A percentile compares a stretch with the other conserved stretches of the same genome.
These are phyloP conservation scores for Poecilia latipinna DNA, from an alignment of 2,113 vertebrate genomes.

Conservation along the genomic window DNA sequence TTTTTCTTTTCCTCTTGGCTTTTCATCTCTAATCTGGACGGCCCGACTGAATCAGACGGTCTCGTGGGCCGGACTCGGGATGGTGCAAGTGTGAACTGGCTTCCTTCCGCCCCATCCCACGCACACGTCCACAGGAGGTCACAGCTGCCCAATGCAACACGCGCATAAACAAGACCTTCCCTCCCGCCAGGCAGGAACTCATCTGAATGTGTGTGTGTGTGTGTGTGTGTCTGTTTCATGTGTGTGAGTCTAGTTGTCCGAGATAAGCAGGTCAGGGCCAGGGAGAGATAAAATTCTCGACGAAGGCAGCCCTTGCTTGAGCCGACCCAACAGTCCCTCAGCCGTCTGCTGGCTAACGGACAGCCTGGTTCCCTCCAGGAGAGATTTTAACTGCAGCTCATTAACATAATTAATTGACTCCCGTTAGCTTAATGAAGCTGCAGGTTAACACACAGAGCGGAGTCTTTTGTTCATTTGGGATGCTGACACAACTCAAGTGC, in stretches of 20 bases:
- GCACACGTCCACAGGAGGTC: constrained; percentile 45
- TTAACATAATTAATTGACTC: constrained; percentile 64
- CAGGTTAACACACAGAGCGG: constrained; percentile 43
- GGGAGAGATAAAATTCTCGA: constrained; percentile 58
- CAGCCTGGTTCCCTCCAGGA: constrained; percentile 52
- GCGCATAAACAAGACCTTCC: constrained; percentile 24
- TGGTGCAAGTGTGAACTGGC: constrained; percentile 41
- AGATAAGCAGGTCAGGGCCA: constrained; percentile 66
- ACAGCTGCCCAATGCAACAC: constrained; percentile 50
- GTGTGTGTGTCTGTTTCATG: constrained; percentile 1
- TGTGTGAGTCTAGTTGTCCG: constrained; percentile 9
- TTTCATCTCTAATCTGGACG: constrained; percentile 1
- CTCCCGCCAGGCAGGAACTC: constrained; percentile 36
- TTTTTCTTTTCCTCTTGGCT: background rate
- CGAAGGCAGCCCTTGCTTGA: constrained; percentile 24
- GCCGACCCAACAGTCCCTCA: constrained; percentile 16
- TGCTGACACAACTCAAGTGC: background rate
- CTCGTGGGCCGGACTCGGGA: background rate
- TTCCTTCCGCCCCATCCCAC: constrained; percentile 26
- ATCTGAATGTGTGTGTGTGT: constrained; percentile 7
- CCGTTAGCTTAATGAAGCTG: constrained; percentile 62
- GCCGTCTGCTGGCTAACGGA: constrained; percentile 43
- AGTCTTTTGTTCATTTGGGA: constrained; percentile 22
- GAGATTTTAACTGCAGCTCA: constrained; percentile 41
- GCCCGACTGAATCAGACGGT: constrained; percentile 33